Percentiles rank a stretch among this genome's conserved stretches.
phyloP scores from a whole-genome alignment of 2,888 invertebrate genomes.

The Vanessa cardui region DNA sequence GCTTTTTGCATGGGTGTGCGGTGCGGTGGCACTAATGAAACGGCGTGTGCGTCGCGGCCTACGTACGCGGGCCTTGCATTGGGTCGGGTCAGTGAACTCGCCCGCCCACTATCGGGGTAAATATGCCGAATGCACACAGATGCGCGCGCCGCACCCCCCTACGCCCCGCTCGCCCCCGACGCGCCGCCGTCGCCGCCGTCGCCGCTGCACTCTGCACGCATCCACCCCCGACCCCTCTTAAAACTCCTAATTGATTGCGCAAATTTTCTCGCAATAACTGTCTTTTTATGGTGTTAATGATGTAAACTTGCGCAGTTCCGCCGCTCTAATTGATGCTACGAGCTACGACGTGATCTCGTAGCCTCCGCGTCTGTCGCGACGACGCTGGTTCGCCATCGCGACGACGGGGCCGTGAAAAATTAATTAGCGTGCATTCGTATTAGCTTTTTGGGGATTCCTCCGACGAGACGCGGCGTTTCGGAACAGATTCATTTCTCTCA shows the following conservation, averaged over 20 bases:
- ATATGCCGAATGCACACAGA: constrained; percentile 83
- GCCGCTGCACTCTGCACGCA: constrained; percentile 75
- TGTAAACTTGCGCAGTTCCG: constrained; percentile 78
- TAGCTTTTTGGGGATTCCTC: constrained; percentile 54
- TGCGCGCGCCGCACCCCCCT: constrained; percentile 72
- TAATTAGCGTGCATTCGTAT: constrained; percentile 62
- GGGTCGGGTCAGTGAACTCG: constrained; percentile 81
- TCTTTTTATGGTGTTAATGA: constrained; percentile 82
- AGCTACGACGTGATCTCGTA: constrained; percentile 50
- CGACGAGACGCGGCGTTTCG: constrained; percentile 28
- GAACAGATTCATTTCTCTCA: constrained; percentile 26
- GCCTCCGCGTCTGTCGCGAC: constrained; percentile 46
- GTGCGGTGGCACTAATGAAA: constrained; percentile 75
- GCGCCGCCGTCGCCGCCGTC: constrained; percentile 54
- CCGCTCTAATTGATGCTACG: constrained; percentile 73
- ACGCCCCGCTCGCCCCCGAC: constrained; percentile 51
- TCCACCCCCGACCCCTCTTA: constrained; percentile 67
- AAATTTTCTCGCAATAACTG: constrained; percentile 82
- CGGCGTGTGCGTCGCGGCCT: constrained; percentile 74
- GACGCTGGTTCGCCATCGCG: constrained; percentile 58
- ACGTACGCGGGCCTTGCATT: constrained; percentile 79
- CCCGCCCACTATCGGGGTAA: constrained; percentile 82
- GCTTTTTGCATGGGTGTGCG: constrained; percentile 72
- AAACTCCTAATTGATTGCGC: constrained; percentile 83
- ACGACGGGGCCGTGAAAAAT: constrained; percentile 64